Percentiles rank a stretch among this genome's conserved stretches.
Evolutionary conservation across 30 jellyfish, hydroid and myxozoan genomes (phyloP).

Genomic region (Turritopsis dohrnii): DNA sequence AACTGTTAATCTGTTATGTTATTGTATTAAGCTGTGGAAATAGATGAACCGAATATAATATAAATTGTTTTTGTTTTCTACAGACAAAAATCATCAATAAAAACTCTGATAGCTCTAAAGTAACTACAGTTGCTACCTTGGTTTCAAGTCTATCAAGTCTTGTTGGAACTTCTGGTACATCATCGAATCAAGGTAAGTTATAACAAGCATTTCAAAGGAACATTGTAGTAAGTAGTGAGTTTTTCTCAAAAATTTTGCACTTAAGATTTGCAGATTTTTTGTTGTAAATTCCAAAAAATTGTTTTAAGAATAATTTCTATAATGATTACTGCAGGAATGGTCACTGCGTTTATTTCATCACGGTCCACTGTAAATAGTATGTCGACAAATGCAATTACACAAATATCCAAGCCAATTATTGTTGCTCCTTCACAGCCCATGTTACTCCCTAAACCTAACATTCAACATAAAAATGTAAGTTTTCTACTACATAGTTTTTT

Average conservation of each 20-base stretch:
- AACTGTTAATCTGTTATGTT: no score
- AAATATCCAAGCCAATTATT: slow-evolving; percentile 23
- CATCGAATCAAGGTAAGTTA: slow-evolving; percentile 25
- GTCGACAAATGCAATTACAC: slow-evolving; percentile 12
- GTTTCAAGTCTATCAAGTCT: slow-evolving; percentile 33
- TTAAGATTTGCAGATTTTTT: no score
- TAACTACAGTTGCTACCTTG: slow-evolving; percentile 31
- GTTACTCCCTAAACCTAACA: slow-evolving; percentile 58
- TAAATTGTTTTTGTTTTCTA: not conserved
- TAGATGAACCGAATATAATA: no score
- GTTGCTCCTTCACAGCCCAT: slow-evolving; percentile 57
- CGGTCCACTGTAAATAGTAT: slow-evolving; percentile 14
- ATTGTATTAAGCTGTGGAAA: no score
- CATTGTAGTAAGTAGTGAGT: no score
- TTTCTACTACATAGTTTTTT: not conserved
- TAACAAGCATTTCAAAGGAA: no score
- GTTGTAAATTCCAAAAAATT: no score
- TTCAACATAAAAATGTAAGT: slow-evolving; percentile 38
- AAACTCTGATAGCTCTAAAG: not conserved
- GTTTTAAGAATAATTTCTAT: not conserved
- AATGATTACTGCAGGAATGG: slow-evolving; percentile 6
- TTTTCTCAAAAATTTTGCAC: no score
- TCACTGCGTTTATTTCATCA: slow-evolving; percentile 29
- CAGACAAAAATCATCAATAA: not conserved
- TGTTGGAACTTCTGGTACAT: slow-evolving; percentile 34